A percentile compares a stretch with the other conserved stretches of the same genome.
phyloP scores from a whole-genome alignment of 2,888 invertebrate genomes.

The Adelphocoris suturalis region DNA sequence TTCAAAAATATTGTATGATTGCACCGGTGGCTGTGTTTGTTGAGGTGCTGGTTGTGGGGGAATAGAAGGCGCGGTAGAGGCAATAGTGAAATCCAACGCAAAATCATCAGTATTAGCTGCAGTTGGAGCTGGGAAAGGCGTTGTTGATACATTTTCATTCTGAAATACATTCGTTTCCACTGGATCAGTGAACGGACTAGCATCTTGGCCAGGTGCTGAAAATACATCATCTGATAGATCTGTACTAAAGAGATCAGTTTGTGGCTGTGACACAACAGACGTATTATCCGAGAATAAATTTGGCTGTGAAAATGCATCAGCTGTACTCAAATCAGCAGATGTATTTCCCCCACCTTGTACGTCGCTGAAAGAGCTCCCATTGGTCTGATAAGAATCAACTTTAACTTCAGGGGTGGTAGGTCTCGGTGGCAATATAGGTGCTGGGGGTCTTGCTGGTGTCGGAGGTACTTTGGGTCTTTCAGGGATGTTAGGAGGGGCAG shows the following conservation, averaged over 20 bases:
- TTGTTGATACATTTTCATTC: background rate
- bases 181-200: conserved; percentile 54
- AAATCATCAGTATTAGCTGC: conserved; percentile 51
- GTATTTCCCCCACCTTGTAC: conserved; percentile 47
- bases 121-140: conserved; percentile 48
- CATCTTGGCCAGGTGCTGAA: conserved; percentile 58
- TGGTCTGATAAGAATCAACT: conserved; percentile 43
- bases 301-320: conserved; percentile 28
- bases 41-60: conserved; percentile 6
- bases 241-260: conserved; percentile 64
- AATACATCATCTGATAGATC: conserved; percentile 66
- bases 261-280: conserved; percentile 48
- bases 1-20: conserved; percentile 56
- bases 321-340: conserved; percentile 27
- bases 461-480: conserved; percentile 75
- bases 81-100: conserved; percentile 48
- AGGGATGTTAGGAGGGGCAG: conserved; percentile 79
- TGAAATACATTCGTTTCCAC: conserved; percentile 42
- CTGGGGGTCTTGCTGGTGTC: conserved; percentile 76
- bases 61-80: conserved; percentile 47
- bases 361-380: conserved; percentile 40
- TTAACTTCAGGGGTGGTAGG: conserved; percentile 61
- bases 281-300: conserved; percentile 38
- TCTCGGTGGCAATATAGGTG: conserved; percentile 56
- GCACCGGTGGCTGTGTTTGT: conserved; percentile 48